A percentile compares a stretch with the other conserved stretches of the same genome.
These are phyloP conservation scores for Etheostoma perlongum DNA, from an alignment of 2,797 vertebrate genomes.

Conservation along the genomic window DNA sequence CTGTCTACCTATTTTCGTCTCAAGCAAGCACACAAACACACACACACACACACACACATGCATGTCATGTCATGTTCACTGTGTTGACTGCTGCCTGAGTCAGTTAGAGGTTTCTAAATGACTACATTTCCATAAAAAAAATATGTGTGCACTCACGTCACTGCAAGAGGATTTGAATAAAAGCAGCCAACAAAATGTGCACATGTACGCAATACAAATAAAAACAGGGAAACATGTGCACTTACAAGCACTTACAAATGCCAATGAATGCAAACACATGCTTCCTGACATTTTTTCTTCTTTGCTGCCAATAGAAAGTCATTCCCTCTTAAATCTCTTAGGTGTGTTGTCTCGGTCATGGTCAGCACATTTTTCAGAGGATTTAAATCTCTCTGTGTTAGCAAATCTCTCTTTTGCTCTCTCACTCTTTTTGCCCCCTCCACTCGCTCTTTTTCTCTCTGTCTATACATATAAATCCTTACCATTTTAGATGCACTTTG, in stretches of 20 bases:
- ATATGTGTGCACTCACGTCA: not conserved
- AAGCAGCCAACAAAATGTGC: not conserved
- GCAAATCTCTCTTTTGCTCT: conserved; percentile 47
- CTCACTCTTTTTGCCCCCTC: not conserved
- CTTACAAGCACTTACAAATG: conserved; percentile 12
- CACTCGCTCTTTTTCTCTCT: not conserved
- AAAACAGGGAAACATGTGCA: not conserved
- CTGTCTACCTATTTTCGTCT: conserved; percentile 63
- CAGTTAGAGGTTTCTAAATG: conserved; percentile 26
- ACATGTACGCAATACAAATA: conserved; percentile 11
- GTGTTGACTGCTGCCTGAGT: conserved; percentile 7
- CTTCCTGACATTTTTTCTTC: conserved; percentile 13
- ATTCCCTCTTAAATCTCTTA: conserved; percentile 46
- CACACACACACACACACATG: conserved; percentile 43
- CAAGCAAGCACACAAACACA: conserved; percentile 21
- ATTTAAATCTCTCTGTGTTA: conserved; percentile 62
- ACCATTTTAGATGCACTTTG: conserved; percentile 22
- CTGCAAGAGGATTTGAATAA: conserved; percentile 4
- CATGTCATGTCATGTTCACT: conserved; percentile 41
- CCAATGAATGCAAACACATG: conserved; percentile 32
- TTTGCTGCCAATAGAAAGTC: conserved; percentile 41
- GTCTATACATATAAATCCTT: conserved; percentile 4
- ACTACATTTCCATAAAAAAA: conserved; percentile 8
- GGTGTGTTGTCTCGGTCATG: conserved; percentile 49
- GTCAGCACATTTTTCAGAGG: conserved; percentile 67